Evolutionary conservation across 2,113 vertebrate genomes (phyloP).

Genomic region (human (Homo sapiens)): DNA sequence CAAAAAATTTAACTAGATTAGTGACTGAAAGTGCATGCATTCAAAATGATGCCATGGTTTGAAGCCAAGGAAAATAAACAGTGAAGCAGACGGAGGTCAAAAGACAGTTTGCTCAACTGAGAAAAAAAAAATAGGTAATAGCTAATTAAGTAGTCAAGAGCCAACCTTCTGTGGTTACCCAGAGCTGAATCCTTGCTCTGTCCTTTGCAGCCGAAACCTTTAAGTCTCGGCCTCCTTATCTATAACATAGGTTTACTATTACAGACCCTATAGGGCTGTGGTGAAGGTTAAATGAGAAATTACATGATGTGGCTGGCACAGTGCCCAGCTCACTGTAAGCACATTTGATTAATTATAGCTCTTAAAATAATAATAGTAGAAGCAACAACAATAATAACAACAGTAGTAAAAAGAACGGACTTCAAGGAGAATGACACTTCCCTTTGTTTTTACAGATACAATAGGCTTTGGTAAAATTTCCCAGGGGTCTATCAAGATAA

Average conservation of each 20-base stretch:
- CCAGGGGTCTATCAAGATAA: not conserved
- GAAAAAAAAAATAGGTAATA: slow-evolving; percentile 74
- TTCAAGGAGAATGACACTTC: not conserved
- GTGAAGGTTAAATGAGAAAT: slow-evolving; percentile 2
- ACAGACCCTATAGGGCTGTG: not conserved
- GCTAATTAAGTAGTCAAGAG: slow-evolving; percentile 67
- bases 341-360: not conserved
- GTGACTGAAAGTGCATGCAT: slow-evolving; percentile 58
- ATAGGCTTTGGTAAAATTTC: not conserved
- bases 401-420: not conserved
- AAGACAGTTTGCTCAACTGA: slow-evolving; percentile 72
- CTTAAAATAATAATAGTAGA: not conserved
- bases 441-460: not conserved
- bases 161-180: slow-evolving; percentile 38
- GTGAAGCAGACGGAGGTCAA: slow-evolving; percentile 73
- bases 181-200: slow-evolving; percentile 6
- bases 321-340: not conserved
- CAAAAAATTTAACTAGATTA: slow-evolving; percentile 39
- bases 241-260: slow-evolving; percentile 32
- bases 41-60: slow-evolving; percentile 69
- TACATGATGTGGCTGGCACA: not conserved
- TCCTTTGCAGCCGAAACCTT: not conserved
- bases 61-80: slow-evolving; percentile 78
- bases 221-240: slow-evolving; percentile 53
- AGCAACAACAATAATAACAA: not conserved